Evolutionary conservation across 2,113 vertebrate genomes (phyloP).

Genomic region (Cyanoramphus novaezelandiae): DNA sequence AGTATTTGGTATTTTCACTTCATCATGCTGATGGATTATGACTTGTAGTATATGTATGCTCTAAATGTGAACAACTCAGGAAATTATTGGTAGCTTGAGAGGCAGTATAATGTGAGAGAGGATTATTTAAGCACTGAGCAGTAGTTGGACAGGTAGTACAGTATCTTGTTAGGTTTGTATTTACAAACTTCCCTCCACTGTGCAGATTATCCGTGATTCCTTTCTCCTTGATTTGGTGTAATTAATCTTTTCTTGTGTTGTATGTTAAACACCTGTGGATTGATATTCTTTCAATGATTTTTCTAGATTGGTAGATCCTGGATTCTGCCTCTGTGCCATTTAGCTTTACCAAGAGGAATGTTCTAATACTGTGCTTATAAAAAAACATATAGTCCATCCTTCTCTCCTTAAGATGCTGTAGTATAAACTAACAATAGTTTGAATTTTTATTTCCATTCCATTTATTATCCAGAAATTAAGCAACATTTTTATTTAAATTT

Average conservation of each 20-base stretch:
- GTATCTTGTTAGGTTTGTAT: not conserved
- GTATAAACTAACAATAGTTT: not conserved
- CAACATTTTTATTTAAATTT: not conserved
- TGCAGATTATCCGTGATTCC: not conserved
- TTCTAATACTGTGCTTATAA: not conserved
- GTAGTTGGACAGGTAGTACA: not conserved
- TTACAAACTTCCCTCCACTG: not conserved
- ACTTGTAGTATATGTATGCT: constrained; percentile 43
- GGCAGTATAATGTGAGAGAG: not conserved
- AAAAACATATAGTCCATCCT: not conserved
- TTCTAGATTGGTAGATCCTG: not conserved
- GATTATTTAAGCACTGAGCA: constrained; percentile 3
- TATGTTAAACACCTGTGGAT: not conserved
- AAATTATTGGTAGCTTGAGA: constrained; percentile 35
- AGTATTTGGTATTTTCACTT: constrained; percentile 56
- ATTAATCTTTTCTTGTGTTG: not conserved
- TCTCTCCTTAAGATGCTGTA: not conserved
- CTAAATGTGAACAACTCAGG: constrained; percentile 43
- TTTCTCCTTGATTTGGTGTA: not conserved
- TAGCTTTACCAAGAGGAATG: not conserved
- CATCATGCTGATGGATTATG: constrained; percentile 65
- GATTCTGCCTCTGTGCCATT: not conserved
- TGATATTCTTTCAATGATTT: not conserved
- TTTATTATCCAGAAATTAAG: not conserved
- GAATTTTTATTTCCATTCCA: not conserved